Base-by-base conservation (phyloP, 2,888 invertebrate genomes). In the Spisula solida region DNA sequence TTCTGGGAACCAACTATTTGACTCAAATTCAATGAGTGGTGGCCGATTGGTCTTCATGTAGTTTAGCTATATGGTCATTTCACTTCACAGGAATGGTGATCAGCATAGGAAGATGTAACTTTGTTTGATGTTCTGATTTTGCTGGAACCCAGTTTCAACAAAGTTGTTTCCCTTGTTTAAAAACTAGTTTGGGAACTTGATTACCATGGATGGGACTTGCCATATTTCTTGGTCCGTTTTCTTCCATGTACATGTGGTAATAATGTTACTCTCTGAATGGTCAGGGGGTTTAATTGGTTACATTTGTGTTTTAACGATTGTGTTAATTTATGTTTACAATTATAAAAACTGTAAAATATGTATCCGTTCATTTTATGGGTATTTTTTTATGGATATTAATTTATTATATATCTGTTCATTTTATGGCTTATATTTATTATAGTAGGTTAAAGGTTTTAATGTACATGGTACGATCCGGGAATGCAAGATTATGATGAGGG, bases 401-500 rank as follows among this genome's bases (percentile, higher is more conserved):
- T 41, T 41, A 41, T 41, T 66, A 25, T 66, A 66, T 66, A 66
- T 66, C 60, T 25, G 25, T 25, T 66, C 0, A 25, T 25, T 66
- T 66, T 25, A 66, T 66, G n/a, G 60, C 8, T n/a, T 66, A 66
- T 66, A n/a, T 66, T 41, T 0, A 41, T 2, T 66, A 6, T 25
- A 66, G 34, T 55, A 84, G 75, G 75, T 84, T 51, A 75, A 78
- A 82, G 51, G 75, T 84, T 84, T 75, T 51, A 75, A 51, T 48
- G 18, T 29, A 5, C 5, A 55, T 75, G 84, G 75, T 84, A 31
- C 4, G 34, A 84, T 84, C 82, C 31, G 29, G 75, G 84, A 84
- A 78, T 84, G 84, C 25, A 75, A n/a, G 31, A 51, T 75, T 29
- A 84, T 84, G 84, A 84, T 84, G 34, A n/a, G 78, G 55, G 75